A percentile compares a stretch with the other conserved stretches of the same genome.
phyloP scores from a whole-genome alignment of 2,888 invertebrate species.

The Agapostemon virescens region DNA sequence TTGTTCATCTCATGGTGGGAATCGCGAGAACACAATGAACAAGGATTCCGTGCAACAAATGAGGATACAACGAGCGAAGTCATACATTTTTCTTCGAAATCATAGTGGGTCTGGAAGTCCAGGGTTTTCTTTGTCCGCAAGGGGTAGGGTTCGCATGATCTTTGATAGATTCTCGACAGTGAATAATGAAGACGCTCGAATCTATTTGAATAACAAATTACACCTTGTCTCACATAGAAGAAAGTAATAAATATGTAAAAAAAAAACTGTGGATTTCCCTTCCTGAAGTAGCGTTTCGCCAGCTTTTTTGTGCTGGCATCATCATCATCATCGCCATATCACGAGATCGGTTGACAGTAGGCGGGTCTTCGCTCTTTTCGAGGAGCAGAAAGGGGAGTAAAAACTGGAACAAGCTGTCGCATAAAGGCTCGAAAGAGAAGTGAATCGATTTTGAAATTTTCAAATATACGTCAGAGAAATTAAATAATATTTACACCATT shows the following conservation, averaged over 20 bases:
- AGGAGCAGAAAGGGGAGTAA: background rate
- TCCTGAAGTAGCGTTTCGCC: background rate
- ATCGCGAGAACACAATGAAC: background rate
- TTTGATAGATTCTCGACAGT: constrained; percentile 24
- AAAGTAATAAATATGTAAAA: constrained; percentile 2
- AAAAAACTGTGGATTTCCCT: background rate
- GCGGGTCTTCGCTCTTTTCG: background rate
- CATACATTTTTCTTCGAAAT: constrained; percentile 14
- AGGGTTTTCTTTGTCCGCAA: constrained; percentile 18
- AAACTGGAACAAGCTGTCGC: background rate
- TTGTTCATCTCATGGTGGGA: background rate
- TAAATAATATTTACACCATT: background rate
- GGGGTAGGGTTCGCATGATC: constrained; percentile 15
- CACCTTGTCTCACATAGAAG: background rate
- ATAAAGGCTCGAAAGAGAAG: background rate
- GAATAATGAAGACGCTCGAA: constrained; percentile 26
- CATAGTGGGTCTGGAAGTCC: constrained; percentile 11
- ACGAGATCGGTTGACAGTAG: constrained; percentile 1
- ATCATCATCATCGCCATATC: constrained; percentile 8
- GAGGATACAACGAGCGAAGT: background rate
- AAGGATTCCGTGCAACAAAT: background rate
- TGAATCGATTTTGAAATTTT: background rate
- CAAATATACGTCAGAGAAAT: background rate
- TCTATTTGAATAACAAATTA: constrained; percentile 28
- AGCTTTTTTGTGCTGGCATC: background rate